Conservation (phyloP, 2,888 invertebrate species). For the Lepidocyrtoides sp. region DNA sequence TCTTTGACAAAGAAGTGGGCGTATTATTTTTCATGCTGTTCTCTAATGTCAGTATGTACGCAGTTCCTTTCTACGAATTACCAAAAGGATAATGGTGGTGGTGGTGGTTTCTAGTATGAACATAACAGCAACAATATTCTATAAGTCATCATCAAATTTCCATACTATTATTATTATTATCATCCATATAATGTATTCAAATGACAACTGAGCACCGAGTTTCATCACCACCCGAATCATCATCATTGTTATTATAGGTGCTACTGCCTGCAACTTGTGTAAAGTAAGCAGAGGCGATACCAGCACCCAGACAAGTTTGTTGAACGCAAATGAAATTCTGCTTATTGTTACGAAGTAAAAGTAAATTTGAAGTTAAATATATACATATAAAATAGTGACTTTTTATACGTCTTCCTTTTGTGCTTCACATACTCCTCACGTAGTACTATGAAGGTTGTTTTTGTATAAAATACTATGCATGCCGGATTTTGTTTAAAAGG, state of each 20-base stretch:
- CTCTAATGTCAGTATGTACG: not conserved
- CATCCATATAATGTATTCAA: not conserved
- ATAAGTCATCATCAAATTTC: not conserved
- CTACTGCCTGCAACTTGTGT: not conserved
- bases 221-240: not conserved
- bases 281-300: not conserved
- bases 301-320: slow-evolving; percentile 14
- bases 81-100: not conserved
- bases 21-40: slow-evolving; percentile 8
- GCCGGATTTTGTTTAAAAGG: too few species aligned
- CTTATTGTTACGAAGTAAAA: slow-evolving; percentile 21
- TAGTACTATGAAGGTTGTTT: not conserved
- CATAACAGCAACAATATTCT: not conserved
- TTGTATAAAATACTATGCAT: not conserved
- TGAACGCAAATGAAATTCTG: slow-evolving; percentile 40
- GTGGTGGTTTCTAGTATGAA: not conserved
- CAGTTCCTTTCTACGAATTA: not conserved
- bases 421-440: too few species aligned
- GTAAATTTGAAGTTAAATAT: not conserved
- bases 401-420: too few species aligned
- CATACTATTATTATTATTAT: not conserved
- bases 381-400: not conserved
- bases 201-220: not conserved
- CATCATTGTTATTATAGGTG: slow-evolving; percentile 1
- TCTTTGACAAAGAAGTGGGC: not conserved